Evolutionary conservation across 2,888 invertebrate species (phyloP).

Genomic region (Calameuta idolon): DNA sequence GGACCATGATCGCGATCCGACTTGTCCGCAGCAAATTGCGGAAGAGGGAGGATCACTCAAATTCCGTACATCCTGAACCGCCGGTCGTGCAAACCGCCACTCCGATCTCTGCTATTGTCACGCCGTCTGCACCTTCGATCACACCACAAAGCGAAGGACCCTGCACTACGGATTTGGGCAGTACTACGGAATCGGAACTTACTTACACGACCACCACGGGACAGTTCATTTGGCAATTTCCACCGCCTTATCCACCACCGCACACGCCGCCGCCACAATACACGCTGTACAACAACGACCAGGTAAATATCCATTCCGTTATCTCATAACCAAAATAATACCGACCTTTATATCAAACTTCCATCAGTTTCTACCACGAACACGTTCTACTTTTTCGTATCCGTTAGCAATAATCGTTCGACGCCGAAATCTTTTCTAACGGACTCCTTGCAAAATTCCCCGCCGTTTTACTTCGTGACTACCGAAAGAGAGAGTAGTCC

Average conservation of each 20-base stretch:
- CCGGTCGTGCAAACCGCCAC: constrained; percentile 74
- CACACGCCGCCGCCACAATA: constrained; percentile 78
- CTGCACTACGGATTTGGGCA: constrained; percentile 42
- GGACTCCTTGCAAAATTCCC: background rate
- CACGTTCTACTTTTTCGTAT: background rate
- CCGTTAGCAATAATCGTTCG: background rate
- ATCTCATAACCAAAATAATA: background rate
- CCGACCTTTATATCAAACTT: background rate
- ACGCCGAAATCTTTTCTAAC: background rate
- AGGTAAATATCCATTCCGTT: constrained; percentile 72
- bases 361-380: background rate
- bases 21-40: constrained; percentile 92
- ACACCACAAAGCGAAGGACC: constrained; percentile 33
- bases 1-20: constrained; percentile 88
- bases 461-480: background rate
- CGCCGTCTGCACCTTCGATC: constrained; percentile 28
- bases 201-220: constrained; percentile 54
- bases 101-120: constrained; percentile 33
- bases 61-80: constrained; percentile 77
- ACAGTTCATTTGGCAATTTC: constrained; percentile 86
- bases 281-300: constrained; percentile 80
- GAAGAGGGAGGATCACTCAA: constrained; percentile 84
- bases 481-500: background rate
- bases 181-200: constrained; percentile 40
- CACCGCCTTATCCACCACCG: constrained; percentile 73